A percentile compares a stretch with the other conserved stretches of the same genome.
These are phyloP conservation scores for Strix uralensis DNA, from an alignment of 2,113 vertebrate genomes.

Conservation along the genomic window DNA sequence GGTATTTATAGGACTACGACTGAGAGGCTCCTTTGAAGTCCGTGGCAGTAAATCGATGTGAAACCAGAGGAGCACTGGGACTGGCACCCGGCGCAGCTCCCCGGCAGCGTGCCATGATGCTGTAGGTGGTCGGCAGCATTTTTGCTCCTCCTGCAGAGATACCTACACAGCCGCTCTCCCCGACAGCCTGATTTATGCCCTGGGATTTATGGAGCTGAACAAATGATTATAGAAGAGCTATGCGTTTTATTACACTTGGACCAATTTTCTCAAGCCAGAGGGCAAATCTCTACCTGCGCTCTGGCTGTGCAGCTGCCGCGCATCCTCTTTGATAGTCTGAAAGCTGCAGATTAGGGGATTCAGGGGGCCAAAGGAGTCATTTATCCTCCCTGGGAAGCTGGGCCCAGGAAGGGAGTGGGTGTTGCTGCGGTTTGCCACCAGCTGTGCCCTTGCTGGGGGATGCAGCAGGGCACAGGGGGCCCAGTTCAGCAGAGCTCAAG, in stretches of 20 bases:
- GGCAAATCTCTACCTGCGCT: not conserved
- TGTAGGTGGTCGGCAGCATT: rapidly evolving
- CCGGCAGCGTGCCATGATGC: rapidly evolving
- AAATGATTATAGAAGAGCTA: not conserved
- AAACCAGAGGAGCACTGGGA: not conserved
- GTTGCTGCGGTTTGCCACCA: not conserved
- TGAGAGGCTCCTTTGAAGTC: not conserved
- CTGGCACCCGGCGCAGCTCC: rapidly evolving
- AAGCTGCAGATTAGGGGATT: not conserved
- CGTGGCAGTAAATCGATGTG: rapidly evolving
- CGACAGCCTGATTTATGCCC: not conserved
- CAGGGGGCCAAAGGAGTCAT: not conserved
- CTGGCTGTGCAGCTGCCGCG: not conserved
- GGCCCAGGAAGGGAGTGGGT: not conserved
- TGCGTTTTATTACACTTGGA: not conserved
- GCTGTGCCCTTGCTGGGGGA: not conserved
- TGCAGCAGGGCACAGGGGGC: not conserved
- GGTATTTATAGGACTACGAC: not conserved
- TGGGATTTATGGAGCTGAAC: constrained; percentile 16
- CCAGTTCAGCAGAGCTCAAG: not conserved
- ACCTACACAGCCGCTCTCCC: not conserved
- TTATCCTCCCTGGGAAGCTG: not conserved
- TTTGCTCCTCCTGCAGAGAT: not conserved
- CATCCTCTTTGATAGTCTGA: not conserved
- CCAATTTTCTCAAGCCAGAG: constrained; percentile 20